Base-by-base conservation (phyloP, 2,797 vertebrate genomes). In the Sciurus vulgaris region DNA sequence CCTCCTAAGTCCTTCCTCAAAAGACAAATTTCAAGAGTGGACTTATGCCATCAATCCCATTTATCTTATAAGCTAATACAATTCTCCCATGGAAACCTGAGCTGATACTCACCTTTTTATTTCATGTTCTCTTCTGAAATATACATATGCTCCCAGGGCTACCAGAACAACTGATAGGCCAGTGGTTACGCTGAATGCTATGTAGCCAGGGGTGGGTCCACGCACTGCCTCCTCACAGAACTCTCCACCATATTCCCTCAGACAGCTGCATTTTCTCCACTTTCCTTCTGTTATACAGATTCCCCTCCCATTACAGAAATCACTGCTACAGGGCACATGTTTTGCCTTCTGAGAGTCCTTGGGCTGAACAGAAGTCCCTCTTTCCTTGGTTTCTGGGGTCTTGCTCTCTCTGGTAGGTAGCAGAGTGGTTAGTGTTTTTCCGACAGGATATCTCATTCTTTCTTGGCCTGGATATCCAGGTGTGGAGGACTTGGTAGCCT, bases 211-310 rank as follows among this genome's bases (percentile, higher is more conserved):
- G 0, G 98, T 2, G 0, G 98, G 97, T 61, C 98, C 97, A 13
- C 97, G 98, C 63, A 98, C 97, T 0, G 98, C 98, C 51, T 98
- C 97, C 17, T 99, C 96, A 0, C 99, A 99, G 97, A 86, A 98
- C 18, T 98, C 88, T 0, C 99, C 99, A 0, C 3, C 96, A 67
- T 99, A 99, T 49, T 99, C 99, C 95, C 99, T 95, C 5, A 97
- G 49, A 0, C 99, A 99, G 17, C 98, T 97, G 51, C 99, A 99
- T 1, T 69, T 98, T 13, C 98, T 81, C 8, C 7, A 49, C 0
- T 82, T 67, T 0, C 98, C 98, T 74, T 98, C 97, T 0, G 97
- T 1, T 41, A 97, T 96, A 0, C 99, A 99, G 8, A 90, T 85
- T 0, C 99, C 99, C 0, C 61, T 98, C 79, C 98, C 94, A 5